Evolutionary conservation across 2,113 vertebrate species (phyloP).

Genomic region (Alethe diademata): DNA sequence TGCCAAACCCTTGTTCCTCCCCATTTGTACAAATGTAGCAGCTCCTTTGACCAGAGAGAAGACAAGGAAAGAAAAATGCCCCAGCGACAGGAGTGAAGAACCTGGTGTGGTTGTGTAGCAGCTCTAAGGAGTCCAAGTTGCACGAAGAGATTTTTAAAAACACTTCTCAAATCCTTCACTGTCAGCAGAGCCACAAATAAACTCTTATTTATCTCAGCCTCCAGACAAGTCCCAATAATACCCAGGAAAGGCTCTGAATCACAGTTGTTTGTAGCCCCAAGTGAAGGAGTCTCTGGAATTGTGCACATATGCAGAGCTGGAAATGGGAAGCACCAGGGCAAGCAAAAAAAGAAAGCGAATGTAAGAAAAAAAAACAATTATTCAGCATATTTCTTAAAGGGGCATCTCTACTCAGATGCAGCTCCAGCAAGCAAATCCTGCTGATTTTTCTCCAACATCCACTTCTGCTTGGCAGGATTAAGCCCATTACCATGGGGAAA

Average conservation of each 20-base stretch:
- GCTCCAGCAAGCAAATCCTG: not conserved
- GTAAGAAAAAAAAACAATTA: not conserved
- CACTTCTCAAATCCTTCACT: not conserved
- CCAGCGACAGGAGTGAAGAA: not conserved
- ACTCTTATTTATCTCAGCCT: not conserved
- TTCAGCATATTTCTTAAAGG: slow-evolving; percentile 7
- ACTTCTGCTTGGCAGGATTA: not conserved
- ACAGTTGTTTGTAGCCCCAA: not conserved
- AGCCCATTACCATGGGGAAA: not conserved
- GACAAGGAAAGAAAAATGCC: not conserved
- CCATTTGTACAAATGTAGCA: accelerated
- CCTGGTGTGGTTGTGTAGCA: not conserved
- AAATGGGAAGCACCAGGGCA: not conserved
- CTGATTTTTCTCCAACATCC: not conserved
- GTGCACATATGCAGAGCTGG: not conserved
- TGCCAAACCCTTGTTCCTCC: not conserved
- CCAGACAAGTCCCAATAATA: not conserved
- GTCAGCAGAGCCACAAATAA: not conserved
- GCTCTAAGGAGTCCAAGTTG: not conserved
- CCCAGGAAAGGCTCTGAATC: not conserved
- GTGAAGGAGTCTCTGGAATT: not conserved
- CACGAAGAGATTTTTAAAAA: not conserved
- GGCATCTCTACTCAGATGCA: not conserved
- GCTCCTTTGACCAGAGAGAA: not conserved
- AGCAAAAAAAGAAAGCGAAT: not conserved